Conservation (phyloP, 2,888 invertebrate genomes). For the Acleris literana region DNA sequence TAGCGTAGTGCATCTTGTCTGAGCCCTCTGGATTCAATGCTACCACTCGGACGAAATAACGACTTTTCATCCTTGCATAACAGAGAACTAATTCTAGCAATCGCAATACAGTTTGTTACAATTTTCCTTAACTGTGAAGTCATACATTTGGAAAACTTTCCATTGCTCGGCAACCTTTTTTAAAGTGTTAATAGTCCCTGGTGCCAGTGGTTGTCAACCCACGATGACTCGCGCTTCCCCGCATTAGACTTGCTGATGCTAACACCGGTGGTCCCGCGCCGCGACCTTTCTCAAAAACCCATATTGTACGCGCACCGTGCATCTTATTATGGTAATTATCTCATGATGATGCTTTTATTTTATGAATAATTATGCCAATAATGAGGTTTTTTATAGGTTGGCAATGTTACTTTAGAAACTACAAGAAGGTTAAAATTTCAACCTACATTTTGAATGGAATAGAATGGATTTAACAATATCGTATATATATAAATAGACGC, state of each 20-base stretch:
- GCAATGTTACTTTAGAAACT: background rate
- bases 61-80: too few species aligned
- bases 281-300: slow-evolving; percentile 52
- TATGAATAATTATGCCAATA: slow-evolving; percentile 38
- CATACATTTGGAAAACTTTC: background rate
- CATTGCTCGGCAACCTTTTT: slow-evolving; percentile 8
- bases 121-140: too few species aligned
- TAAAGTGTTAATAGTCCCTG: slow-evolving; percentile 6
- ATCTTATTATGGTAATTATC: slow-evolving; percentile 51
- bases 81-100: too few species aligned
- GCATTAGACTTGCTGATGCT: slow-evolving; percentile 73
- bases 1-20: too few species aligned
- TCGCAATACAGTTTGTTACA: too few species aligned
- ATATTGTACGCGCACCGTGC: slow-evolving; percentile 48
- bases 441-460: too few species aligned
- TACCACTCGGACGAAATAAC: too few species aligned
- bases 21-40: too few species aligned
- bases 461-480: too few species aligned
- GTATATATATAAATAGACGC: too few species aligned
- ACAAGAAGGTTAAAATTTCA: too few species aligned
- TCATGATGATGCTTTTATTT: slow-evolving; percentile 36
- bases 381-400: slow-evolving; percentile 3
- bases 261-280: slow-evolving; percentile 67
- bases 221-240: slow-evolving; percentile 63
- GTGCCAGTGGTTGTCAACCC: slow-evolving; percentile 46